Conservation (phyloP, 2,113 vertebrate genomes). For the Xyrauchen texanus region DNA sequence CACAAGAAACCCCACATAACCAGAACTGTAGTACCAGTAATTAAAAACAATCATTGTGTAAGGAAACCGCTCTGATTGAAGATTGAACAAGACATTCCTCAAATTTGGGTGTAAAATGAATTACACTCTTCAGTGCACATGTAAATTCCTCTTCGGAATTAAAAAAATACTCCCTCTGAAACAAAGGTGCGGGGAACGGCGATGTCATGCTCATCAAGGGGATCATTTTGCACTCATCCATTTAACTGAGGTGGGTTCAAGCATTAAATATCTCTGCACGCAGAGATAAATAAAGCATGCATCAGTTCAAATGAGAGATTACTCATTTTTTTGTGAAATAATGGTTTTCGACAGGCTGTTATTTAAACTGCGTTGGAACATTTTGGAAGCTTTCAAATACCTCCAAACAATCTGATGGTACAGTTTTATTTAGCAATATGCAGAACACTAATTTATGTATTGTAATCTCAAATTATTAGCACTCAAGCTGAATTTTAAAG, state of each 20-base stretch:
- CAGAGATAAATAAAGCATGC: slow-evolving; percentile 57
- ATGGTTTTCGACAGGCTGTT: slow-evolving; percentile 47
- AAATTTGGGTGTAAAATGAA: slow-evolving; percentile 61
- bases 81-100: slow-evolving; percentile 58
- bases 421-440: too few species aligned
- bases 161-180: slow-evolving; percentile 29
- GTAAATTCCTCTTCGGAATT: slow-evolving; percentile 23
- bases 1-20: slow-evolving; percentile 57
- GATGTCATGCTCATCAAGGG: slow-evolving; percentile 55
- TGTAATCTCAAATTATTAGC: too few species aligned
- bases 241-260: slow-evolving; percentile 41
- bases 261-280: slow-evolving; percentile 56
- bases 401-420: not conserved
- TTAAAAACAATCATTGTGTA: slow-evolving; percentile 69
- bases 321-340: slow-evolving; percentile 37
- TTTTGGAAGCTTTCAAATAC: slow-evolving; percentile 38
- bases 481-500: too few species aligned
- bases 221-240: slow-evolving; percentile 61
- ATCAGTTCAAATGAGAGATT: slow-evolving; percentile 52
- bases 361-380: slow-evolving; percentile 51
- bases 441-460: too few species aligned
- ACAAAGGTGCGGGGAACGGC: slow-evolving; percentile 57
- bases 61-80: slow-evolving; percentile 70
- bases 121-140: slow-evolving; percentile 59
- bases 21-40: slow-evolving; percentile 67